These are phyloP conservation scores for Phylloscopus whistleri DNA, from an alignment of 2,113 vertebrate genomes.

Conservation along the genomic window DNA sequence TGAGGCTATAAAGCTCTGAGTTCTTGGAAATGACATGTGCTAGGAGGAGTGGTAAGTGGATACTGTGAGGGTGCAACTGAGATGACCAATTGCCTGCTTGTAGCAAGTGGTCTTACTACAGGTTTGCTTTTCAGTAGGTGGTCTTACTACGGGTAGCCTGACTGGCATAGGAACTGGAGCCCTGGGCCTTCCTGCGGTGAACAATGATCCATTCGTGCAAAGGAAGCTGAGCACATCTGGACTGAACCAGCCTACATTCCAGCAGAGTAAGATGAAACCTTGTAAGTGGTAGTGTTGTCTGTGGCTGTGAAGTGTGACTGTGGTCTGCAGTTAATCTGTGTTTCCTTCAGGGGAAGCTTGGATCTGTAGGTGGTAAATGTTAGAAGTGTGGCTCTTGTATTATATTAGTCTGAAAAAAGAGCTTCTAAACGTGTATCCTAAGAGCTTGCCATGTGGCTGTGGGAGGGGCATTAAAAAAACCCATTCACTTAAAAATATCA, in stretches of 20 bases:
- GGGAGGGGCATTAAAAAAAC: rapidly evolving
- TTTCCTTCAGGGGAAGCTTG: background rate
- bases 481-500: background rate
- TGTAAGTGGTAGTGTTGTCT: constrained; percentile 93
- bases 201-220: constrained; percentile 91
- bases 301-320: constrained; percentile 85
- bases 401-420: background rate
- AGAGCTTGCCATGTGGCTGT: background rate
- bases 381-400: background rate
- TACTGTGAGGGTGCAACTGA: background rate
- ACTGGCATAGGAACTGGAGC: constrained; percentile 88
- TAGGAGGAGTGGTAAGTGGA: background rate
- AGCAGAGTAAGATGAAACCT: constrained; percentile 99
- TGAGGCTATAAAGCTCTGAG: background rate
- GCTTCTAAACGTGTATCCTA: background rate
- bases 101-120: constrained; percentile 81
- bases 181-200: constrained; percentile 90
- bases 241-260: constrained; percentile 96
- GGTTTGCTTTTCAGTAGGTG: constrained; percentile 75
- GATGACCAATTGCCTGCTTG: background rate
- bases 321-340: constrained; percentile 66
- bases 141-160: constrained; percentile 88
- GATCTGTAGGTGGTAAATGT: background rate
- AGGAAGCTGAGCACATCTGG: constrained; percentile 98
- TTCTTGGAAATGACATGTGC: background rate